phyloP scores from a whole-genome alignment of 2,797 vertebrate genomes.

The Astyanax mexicanus region DNA sequence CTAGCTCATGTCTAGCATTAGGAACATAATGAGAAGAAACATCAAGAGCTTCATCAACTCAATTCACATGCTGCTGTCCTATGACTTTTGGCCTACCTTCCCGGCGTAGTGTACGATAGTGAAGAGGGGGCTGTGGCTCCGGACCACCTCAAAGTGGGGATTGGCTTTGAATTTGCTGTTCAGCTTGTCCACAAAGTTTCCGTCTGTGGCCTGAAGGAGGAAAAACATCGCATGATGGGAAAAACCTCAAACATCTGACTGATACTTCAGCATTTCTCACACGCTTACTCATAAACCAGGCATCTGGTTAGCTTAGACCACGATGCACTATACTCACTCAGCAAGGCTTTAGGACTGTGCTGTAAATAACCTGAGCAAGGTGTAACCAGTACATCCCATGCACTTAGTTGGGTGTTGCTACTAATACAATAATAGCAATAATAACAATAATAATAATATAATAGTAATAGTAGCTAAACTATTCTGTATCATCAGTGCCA shows the following conservation, averaged over 20 bases:
- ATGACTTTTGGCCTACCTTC: constrained; percentile 77
- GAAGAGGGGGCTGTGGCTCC: constrained; percentile 70
- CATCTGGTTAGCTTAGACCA: not conserved
- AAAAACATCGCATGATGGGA: not conserved
- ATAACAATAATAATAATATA: too few species aligned
- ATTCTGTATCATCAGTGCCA: not conserved
- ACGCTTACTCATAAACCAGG: not conserved
- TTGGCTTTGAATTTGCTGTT: constrained; percentile 73
- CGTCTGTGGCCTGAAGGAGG: constrained; percentile 75
- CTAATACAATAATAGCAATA: too few species aligned
- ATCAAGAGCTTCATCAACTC: too few species aligned
- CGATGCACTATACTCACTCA: not conserved
- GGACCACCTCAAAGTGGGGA: constrained; percentile 69
- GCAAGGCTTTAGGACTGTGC: not conserved
- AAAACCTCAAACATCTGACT: not conserved
- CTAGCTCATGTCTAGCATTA: too few species aligned
- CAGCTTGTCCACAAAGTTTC: constrained; percentile 80
- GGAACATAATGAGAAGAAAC: too few species aligned
- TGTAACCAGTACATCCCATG: not conserved
- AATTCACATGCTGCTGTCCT: too few species aligned
- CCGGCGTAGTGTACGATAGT: constrained; percentile 79
- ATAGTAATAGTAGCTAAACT: not conserved
- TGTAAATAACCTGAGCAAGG: not conserved
- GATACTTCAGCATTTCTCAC: not conserved
- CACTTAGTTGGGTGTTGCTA: not conserved